Conservation (phyloP, 2,888 invertebrate genomes). For the Aspidiotus destructor region DNA sequence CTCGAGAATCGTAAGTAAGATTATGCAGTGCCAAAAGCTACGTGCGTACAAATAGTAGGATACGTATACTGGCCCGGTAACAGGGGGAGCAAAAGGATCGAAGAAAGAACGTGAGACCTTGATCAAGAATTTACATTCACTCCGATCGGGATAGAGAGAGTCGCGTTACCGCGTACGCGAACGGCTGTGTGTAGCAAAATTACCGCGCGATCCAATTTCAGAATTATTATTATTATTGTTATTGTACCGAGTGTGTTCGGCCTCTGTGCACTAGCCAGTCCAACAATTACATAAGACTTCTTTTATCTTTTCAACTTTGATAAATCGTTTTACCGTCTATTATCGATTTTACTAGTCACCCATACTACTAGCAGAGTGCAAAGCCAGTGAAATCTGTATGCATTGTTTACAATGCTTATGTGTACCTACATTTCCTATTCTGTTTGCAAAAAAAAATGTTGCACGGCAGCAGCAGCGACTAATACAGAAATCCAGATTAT, state of each 20-base stretch:
- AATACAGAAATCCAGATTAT: conserved; percentile 3
- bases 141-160: background rate
- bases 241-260: too few relatives aligned
- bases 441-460: too few relatives aligned
- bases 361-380: background rate
- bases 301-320: background rate
- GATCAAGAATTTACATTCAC: conserved; percentile 4
- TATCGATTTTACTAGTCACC: background rate
- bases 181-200: background rate
- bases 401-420: background rate
- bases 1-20: too few relatives aligned
- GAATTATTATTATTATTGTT: background rate
- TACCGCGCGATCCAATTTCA: background rate
- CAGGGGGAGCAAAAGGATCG: background rate
- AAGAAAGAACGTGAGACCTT: conserved; percentile 2
- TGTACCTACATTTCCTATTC: background rate
- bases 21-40: too few relatives aligned
- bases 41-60: too few relatives aligned
- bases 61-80: too few relatives aligned
- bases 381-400: background rate
- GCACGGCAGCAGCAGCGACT: background rate
- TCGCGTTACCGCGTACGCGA: background rate
- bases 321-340: conserved; percentile 2
- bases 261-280: background rate
- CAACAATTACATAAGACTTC: background rate